These are phyloP conservation scores for Falco berigora DNA, from an alignment of 2,797 vertebrate species.

Conservation along the genomic window DNA sequence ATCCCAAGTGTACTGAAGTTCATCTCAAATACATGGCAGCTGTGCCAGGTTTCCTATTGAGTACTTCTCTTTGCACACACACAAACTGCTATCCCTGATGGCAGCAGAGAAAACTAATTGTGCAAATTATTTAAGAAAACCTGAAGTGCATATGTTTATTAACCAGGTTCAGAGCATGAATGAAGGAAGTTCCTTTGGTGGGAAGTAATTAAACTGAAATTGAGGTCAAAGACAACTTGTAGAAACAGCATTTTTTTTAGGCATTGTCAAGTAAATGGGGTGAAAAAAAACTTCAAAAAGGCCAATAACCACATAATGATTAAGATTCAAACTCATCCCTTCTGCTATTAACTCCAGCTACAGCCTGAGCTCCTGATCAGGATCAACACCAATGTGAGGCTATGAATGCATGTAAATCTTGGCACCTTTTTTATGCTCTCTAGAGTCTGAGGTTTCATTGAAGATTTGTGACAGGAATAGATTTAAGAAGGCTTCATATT, in stretches of 20 bases:
- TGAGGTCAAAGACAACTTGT: constrained; percentile 40
- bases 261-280: constrained; percentile 7
- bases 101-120: background rate
- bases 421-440: background rate
- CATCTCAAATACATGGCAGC: background rate
- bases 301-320: background rate
- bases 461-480: background rate
- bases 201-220: constrained; percentile 60
- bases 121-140: background rate
- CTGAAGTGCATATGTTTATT: background rate
- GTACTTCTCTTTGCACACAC: background rate
- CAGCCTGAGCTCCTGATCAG: background rate
- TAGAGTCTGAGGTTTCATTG: background rate
- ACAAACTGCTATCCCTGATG: background rate
- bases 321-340: constrained; percentile 21
- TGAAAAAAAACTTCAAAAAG: constrained; percentile 36
- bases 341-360: constrained; percentile 18
- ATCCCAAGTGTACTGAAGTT: background rate
- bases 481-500: background rate
- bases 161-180: background rate
- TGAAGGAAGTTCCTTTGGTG: background rate
- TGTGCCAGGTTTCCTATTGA: background rate
- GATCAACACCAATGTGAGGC: background rate
- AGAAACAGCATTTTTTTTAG: constrained; percentile 38
- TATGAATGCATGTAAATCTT: background rate